Conservation (phyloP, 2,113 vertebrate species). For the Vulpes vulpes region DNA sequence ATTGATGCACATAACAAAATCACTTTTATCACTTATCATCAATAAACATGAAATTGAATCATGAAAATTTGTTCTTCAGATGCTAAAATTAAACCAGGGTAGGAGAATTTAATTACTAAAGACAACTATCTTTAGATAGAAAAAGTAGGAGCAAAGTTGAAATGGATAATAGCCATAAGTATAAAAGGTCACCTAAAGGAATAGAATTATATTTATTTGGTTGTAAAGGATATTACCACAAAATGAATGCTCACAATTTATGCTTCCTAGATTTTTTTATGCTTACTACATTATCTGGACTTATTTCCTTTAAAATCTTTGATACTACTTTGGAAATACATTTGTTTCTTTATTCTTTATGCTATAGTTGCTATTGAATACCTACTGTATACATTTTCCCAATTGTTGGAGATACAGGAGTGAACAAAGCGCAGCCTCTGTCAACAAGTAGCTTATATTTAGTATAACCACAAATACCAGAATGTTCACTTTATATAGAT, state of each 20-base stretch:
- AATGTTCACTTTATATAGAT: not conserved
- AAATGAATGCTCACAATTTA: not conserved
- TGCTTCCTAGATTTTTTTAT: not conserved
- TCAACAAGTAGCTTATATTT: not conserved
- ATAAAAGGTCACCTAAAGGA: not conserved
- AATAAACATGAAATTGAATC: not conserved
- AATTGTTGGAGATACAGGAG: not conserved
- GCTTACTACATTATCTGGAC: not conserved
- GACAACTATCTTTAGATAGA: not conserved
- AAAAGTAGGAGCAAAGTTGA: not conserved
- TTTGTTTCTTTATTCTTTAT: not conserved
- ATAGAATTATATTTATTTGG: not conserved
- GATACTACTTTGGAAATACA: not conserved
- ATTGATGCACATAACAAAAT: not conserved
- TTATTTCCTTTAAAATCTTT: not conserved
- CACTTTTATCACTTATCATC: not conserved
- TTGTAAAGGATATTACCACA: not conserved
- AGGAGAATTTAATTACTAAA: conserved; percentile 41
- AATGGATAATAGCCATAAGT: not conserved
- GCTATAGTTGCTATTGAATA: not conserved
- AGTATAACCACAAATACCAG: not conserved
- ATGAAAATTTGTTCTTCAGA: not conserved
- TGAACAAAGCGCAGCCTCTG: not conserved
- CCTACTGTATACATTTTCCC: not conserved
- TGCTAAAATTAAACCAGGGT: not conserved